Conservation (phyloP, 2,113 vertebrate species). For the Plecotus auritus region DNA sequence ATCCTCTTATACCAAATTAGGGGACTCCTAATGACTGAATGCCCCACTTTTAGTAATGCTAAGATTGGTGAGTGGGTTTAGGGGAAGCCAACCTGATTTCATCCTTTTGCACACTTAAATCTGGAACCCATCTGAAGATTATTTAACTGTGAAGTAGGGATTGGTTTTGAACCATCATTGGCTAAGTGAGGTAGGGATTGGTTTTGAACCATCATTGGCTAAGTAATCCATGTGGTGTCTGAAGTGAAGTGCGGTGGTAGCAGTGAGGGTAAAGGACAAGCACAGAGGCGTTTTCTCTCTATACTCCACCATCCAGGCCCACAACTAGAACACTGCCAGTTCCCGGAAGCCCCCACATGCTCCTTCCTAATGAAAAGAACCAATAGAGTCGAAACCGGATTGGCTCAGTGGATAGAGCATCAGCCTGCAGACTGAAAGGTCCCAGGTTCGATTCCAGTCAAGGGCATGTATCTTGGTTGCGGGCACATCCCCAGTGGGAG, state of each 20-base stretch:
- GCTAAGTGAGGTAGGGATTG: not conserved
- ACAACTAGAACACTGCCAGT: not conserved
- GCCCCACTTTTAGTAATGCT: not conserved
- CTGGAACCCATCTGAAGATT: not conserved
- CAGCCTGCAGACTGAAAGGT: no score
- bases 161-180: conserved; percentile 8
- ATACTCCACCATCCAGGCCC: not conserved
- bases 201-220: conserved; percentile 4
- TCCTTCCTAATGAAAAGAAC: not conserved
- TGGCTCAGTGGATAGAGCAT: no score
- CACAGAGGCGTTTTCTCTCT: not conserved
- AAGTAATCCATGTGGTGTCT: not conserved
- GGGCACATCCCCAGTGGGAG: no score
- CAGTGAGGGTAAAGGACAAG: not conserved
- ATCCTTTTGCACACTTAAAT: not conserved
- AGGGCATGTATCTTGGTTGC: no score
- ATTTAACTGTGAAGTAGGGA: not conserved
- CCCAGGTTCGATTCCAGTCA: no score
- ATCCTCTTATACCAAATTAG: not conserved
- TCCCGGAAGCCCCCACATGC: not conserved
- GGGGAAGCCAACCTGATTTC: not conserved
- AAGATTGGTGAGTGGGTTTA: not conserved
- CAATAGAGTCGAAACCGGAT: no score
- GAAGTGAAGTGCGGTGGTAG: not conserved
- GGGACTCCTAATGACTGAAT: not conserved